Conservation (phyloP, 2,797 vertebrate species). For the Spinus pinus region DNA sequence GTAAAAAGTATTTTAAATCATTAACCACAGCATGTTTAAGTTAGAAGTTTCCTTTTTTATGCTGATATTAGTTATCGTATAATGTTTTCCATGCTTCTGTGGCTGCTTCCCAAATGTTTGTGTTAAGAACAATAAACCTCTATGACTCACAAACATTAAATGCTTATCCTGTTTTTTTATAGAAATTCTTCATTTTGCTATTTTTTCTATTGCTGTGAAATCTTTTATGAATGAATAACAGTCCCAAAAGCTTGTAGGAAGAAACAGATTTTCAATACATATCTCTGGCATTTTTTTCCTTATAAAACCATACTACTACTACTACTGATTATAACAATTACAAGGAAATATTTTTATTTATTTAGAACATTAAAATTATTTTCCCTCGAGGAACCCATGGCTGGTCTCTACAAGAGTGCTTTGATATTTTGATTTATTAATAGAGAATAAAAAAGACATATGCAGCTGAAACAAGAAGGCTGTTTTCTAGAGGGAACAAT, state of each 20-base stretch:
- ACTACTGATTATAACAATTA: not conserved
- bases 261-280: not conserved
- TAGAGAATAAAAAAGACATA: not conserved
- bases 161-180: not conserved
- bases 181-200: not conserved
- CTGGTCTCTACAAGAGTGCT: not conserved
- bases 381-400: not conserved
- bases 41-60: not conserved
- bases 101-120: not conserved
- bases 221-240: not conserved
- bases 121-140: not conserved
- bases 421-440: slow-evolving; percentile 14
- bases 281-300: not conserved
- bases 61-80: not conserved
- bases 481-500: not conserved
- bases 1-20: not conserved
- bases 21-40: not conserved
- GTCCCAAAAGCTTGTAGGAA: not conserved
- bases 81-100: not conserved
- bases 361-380: not conserved
- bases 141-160: not conserved
- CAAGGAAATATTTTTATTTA: not conserved
- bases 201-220: not conserved
- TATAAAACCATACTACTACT: not conserved
- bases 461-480: not conserved